phyloP scores from a whole-genome alignment of 2,888 invertebrate genomes.

The Pseudococcus jackbeardsleyi region DNA sequence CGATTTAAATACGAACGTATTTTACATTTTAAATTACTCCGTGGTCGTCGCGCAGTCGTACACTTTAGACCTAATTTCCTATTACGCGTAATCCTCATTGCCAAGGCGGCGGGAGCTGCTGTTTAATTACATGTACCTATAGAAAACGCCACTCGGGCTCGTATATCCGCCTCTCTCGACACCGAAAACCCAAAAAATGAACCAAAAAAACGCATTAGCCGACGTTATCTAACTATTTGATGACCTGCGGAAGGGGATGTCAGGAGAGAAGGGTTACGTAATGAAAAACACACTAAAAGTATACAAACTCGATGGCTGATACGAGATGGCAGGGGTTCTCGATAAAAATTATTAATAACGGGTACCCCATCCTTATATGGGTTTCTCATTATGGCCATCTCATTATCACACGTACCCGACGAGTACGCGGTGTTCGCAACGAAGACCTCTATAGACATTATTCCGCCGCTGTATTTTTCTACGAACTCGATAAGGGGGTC shows the following conservation, averaged over 20 bases:
- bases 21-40: constrained; percentile 25
- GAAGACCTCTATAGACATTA: not conserved
- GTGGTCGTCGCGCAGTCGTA: not conserved
- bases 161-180: not conserved
- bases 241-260: not conserved
- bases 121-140: constrained; percentile 3
- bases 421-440: not conserved
- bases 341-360: constrained; percentile 18
- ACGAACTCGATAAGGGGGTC: not conserved
- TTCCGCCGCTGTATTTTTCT: not conserved
- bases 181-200: not conserved
- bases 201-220: constrained; percentile 14
- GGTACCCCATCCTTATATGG: constrained; percentile 20
- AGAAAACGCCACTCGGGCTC: not conserved
- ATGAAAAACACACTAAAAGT: not conserved
- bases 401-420: not conserved
- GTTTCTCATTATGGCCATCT: constrained; percentile 26
- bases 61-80: constrained; percentile 17
- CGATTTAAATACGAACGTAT: not conserved
- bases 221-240: not conserved
- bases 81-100: not conserved
- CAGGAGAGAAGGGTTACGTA: not conserved
- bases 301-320: not conserved
- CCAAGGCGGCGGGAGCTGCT: not conserved
- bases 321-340: not conserved